Evolutionary conservation across 2,797 vertebrate genomes (phyloP).

Genomic region (Dicrostonyx torquatus): DNA sequence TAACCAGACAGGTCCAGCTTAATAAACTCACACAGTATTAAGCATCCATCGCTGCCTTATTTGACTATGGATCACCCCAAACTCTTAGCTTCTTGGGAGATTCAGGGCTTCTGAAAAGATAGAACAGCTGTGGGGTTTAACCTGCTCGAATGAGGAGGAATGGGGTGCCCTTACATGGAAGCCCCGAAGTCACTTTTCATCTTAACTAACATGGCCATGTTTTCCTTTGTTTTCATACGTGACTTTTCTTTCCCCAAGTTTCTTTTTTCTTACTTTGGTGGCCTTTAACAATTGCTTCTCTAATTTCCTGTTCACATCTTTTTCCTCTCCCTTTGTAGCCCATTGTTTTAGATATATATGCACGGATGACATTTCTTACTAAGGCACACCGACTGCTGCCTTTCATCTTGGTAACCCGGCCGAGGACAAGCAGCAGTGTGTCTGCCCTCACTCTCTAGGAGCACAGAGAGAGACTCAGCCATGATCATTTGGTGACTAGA

Average conservation of each 20-base stretch:
- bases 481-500: not conserved
- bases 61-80: not conserved
- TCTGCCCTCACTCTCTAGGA: not conserved
- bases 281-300: slow-evolving; percentile 23
- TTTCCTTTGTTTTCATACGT: not conserved
- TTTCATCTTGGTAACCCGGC: not conserved
- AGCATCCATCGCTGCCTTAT: not conserved
- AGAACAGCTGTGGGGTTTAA: not conserved
- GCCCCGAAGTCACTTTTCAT: not conserved
- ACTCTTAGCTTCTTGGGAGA: not conserved
- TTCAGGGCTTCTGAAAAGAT: not conserved
- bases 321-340: not conserved
- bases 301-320: not conserved
- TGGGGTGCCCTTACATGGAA: not conserved
- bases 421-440: not conserved
- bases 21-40: not conserved
- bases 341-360: not conserved
- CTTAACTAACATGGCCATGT: not conserved
- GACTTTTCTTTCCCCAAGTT: not conserved
- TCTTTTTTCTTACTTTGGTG: not conserved
- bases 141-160: not conserved
- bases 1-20: not conserved
- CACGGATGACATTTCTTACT: not conserved
- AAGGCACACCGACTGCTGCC: not conserved
- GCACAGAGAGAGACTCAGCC: not conserved